These are phyloP conservation scores for Sciurus carolinensis DNA, from an alignment of 2,797 vertebrate species.

Conservation along the genomic window DNA sequence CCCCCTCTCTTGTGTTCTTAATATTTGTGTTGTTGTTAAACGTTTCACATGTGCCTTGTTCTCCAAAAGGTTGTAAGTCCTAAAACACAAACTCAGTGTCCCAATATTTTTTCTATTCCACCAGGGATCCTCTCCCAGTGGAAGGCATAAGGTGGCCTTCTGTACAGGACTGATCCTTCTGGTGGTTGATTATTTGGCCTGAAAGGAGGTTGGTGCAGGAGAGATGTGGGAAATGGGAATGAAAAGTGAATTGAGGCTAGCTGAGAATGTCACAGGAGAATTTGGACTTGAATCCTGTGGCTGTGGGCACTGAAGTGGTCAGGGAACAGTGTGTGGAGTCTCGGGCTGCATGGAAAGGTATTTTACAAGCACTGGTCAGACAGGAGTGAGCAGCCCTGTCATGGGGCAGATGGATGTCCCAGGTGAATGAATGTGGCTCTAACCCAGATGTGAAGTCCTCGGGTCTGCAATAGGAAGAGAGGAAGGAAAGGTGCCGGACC, in stretches of 20 bases:
- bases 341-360: not conserved
- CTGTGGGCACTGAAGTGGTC: not conserved
- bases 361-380: not conserved
- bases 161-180: not conserved
- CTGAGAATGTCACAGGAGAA: not conserved
- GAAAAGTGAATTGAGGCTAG: not conserved
- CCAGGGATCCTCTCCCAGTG: not conserved
- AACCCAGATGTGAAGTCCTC: not conserved
- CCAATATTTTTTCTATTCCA: not conserved
- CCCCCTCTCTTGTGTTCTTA: no score
- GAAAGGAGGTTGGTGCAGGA: not conserved
- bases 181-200: not conserved
- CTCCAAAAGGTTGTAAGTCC: conserved; percentile 44
- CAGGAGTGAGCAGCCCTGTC: not conserved
- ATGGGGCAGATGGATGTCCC: not conserved
- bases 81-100: conserved; percentile 19
- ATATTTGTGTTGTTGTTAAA: not conserved
- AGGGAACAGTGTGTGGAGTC: not conserved
- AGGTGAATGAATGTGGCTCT: not conserved
- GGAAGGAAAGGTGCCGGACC: not conserved
- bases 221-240: not conserved
- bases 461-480: not conserved
- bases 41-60: not conserved
- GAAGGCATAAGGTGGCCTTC: not conserved
- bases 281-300: not conserved